phyloP scores from a whole-genome alignment of 64 coral and sea anemone species.

The Orbicella faveolata region DNA sequence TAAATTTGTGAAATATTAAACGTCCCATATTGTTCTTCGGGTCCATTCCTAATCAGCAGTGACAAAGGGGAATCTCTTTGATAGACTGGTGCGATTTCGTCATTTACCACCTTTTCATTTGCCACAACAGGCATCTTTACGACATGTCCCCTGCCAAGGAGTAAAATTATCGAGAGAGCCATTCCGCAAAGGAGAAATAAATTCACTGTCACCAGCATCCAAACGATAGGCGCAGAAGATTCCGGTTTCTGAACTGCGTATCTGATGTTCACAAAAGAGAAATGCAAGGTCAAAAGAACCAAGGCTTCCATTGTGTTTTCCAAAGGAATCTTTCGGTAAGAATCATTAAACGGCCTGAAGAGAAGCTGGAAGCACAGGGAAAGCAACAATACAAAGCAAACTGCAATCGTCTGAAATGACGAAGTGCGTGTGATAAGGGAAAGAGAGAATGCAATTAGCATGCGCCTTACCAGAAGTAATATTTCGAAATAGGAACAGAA shows the following conservation, averaged over 20 bases:
- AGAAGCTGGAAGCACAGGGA: slow-evolving; percentile 39
- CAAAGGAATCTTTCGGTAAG: slow-evolving; percentile 19
- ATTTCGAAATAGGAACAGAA: slow-evolving; percentile 54
- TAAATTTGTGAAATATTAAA: neutral
- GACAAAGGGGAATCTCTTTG: neutral
- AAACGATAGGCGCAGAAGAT: slow-evolving; percentile 31
- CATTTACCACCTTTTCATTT: neutral
- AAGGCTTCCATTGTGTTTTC: slow-evolving; percentile 37
- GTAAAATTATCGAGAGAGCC: slow-evolving; percentile 17
- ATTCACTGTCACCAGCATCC: slow-evolving; percentile 29
- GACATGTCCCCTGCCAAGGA: slow-evolving; percentile 7
- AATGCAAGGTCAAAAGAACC: slow-evolving; percentile 35
- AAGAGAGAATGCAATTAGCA: slow-evolving; percentile 45
- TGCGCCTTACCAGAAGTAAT: slow-evolving; percentile 28
- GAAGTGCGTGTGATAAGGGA: slow-evolving; percentile 25
- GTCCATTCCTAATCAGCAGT: neutral
- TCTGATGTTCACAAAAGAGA: slow-evolving; percentile 39
- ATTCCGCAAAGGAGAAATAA: neutral
- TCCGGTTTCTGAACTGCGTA: slow-evolving; percentile 8
- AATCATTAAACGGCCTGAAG: slow-evolving; percentile 13
- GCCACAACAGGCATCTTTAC: neutral
- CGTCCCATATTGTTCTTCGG: neutral
- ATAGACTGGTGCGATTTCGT: neutral
- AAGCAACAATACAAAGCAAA: slow-evolving; percentile 28
- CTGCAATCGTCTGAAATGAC: slow-evolving; percentile 39